Conservation (phyloP, 2,888 invertebrate species). For the Agrotis segetum region DNA sequence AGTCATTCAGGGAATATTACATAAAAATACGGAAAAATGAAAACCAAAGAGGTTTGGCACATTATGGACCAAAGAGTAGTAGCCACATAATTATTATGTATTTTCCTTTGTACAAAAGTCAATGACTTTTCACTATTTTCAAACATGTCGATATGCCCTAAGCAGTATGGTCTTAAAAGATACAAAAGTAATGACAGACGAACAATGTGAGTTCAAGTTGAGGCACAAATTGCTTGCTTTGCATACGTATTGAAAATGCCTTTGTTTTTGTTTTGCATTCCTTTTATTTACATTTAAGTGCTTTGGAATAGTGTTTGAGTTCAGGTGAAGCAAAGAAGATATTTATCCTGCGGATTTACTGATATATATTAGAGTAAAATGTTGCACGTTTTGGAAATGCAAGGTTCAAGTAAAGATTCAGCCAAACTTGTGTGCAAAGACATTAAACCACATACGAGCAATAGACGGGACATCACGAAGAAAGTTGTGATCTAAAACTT, state of each 20-base stretch:
- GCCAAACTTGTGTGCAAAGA: neutral
- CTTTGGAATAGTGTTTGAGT: constrained; percentile 1
- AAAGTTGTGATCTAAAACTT: no score
- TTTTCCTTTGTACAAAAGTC: neutral
- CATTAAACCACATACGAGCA: no score
- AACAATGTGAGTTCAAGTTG: constrained; percentile 18
- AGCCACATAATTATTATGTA: neutral
- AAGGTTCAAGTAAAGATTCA: neutral
- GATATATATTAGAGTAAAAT: no score
- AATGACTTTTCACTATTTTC: neutral
- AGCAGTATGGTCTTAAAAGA: neutral
- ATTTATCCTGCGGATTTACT: no score
- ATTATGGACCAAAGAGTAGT: neutral
- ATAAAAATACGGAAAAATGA: no score
- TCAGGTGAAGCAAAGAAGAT: no score
- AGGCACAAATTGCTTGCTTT: constrained; percentile 45
- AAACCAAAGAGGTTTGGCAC: no score
- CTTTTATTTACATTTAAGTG: constrained; percentile 44
- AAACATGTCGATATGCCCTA: constrained; percentile 22
- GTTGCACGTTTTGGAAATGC: neutral
- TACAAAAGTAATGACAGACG: constrained; percentile 26
- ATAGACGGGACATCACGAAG: no score
- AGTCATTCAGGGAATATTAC: no score
- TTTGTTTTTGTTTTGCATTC: constrained; percentile 28
- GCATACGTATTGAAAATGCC: constrained; percentile 24